Evolutionary conservation across 2,113 vertebrate species (phyloP).

Genomic region (Sorex fumeus): DNA sequence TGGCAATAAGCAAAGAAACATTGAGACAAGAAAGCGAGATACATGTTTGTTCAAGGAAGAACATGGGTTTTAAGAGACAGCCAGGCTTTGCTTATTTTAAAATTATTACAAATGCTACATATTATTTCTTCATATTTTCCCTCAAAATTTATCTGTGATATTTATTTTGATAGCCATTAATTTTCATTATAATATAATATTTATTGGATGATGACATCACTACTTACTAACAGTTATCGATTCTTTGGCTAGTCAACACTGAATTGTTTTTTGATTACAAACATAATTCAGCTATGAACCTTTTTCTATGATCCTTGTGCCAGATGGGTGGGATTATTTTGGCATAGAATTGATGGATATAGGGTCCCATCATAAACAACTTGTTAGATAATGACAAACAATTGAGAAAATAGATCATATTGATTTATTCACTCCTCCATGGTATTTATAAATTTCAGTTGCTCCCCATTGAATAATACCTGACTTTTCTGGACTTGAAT

Average conservation of each 20-base stretch:
- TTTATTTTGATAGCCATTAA: not conserved
- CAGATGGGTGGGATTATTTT: not conserved
- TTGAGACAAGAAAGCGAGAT: too few species aligned
- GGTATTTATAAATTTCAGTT: not conserved
- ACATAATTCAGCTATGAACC: not conserved
- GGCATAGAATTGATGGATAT: not conserved
- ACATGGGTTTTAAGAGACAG: too few species aligned
- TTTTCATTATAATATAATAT: not conserved
- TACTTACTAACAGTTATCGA: not conserved
- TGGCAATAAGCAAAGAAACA: too few species aligned
- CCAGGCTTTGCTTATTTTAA: not conserved
- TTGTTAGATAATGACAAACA: not conserved
- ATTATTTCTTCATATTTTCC: not conserved
- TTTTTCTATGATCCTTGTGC: not conserved
- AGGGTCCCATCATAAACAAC: not conserved
- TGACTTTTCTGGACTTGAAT: conserved; percentile 27
- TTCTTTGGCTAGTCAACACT: not conserved
- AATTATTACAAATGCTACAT: not conserved
- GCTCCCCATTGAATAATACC: conserved; percentile 14
- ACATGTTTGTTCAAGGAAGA: too few species aligned
- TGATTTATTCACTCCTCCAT: not conserved
- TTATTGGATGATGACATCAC: not conserved
- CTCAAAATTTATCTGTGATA: conserved; percentile 30
- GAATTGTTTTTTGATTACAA: conserved; percentile 20
- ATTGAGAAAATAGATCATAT: not conserved